Percentiles rank a stretch among this genome's conserved stretches.
Conservation (phyloP, 1,140 invertebrate genomes). For the Drosophila neocordata region DNA sequence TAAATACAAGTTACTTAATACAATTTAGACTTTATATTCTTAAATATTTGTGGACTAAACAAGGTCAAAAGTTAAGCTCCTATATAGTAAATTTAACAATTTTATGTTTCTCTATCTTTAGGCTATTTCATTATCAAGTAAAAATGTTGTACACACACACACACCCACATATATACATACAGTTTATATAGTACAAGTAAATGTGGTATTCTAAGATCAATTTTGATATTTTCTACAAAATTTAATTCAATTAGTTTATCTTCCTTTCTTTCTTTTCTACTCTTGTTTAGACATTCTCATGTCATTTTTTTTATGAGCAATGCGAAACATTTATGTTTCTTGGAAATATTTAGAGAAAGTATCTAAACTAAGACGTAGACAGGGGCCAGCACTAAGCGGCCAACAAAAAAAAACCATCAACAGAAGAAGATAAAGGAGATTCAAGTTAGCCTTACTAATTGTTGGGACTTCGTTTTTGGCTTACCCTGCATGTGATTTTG, state of each 20-base stretch:
- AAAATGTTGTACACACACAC: neutral
- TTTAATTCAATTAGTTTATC: constrained; percentile 72
- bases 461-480: neutral
- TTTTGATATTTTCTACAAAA: constrained; percentile 40
- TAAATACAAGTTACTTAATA: neutral
- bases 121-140: too few relatives aligned
- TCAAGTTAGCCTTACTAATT: neutral
- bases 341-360: constrained; percentile 36
- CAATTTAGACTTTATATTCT: neutral
- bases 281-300: constrained; percentile 13
- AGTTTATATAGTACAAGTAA: neutral
- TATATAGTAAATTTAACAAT: neutral
- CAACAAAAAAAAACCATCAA: neutral
- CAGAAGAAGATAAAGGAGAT: neutral
- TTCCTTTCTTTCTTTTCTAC: constrained; percentile 20
- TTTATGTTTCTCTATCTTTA: constrained; percentile 1
- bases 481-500: neutral
- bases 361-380: constrained; percentile 3
- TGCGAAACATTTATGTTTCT: constrained; percentile 19
- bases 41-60: neutral
- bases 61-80: neutral
- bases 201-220: too few relatives aligned
- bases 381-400: neutral
- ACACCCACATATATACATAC: neutral
- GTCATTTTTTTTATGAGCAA: constrained; percentile 36